Base-by-base conservation (phyloP, 1,140 invertebrate species). In the Zaprionus camerounensis region DNA sequence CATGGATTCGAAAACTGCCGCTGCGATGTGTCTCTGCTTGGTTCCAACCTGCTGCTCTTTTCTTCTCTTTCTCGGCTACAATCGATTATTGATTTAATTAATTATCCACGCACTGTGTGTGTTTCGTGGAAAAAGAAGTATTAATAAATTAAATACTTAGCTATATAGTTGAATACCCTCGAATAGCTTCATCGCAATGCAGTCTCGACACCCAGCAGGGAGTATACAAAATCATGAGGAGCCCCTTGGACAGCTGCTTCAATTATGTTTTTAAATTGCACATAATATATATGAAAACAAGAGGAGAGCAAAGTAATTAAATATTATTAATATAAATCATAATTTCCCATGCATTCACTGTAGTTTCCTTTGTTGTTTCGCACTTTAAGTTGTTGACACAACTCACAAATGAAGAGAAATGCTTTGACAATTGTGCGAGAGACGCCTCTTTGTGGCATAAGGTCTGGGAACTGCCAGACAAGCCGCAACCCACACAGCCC, bases 11-110 rank as follows among this genome's bases (percentile, higher is more conserved):
- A 57, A 69, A 69, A 41, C 69, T 63, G 57, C 67, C 56, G 57
- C 81, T 78, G 62, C 79, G 56, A 69, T 69, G 38, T 63, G 61
- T 73, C 57, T 65, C 61, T 61, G 62, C 41, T 34, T 20, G 44
- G 6, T 49, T 11, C 4, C 46, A 15, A 59, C 38, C 15, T 53
- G 12, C 62, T 69, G 53, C 62, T 68, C 56, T 72, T 63, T 71
- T 82, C 55, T 67, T 73, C 51, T 66, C 22, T 44, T 61, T 41
- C 26, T 69, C 66, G 70, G 63, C 49, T 77, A 77, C 65, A 53
- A 68, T 73, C 64, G 70, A 74, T 73, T 90, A 90, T 90, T 90
- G 85, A 90, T 90, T 90, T 80, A 84, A 90, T 90, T 90, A 90
- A 90, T 90, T 90, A 90, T 90, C 64, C 76, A 90, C 82, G 85